Percentiles rank a stretch among this genome's conserved stretches.
These are phyloP conservation scores for Uloborus diversus DNA, from an alignment of 1,140 invertebrate genomes.

Conservation along the genomic window DNA sequence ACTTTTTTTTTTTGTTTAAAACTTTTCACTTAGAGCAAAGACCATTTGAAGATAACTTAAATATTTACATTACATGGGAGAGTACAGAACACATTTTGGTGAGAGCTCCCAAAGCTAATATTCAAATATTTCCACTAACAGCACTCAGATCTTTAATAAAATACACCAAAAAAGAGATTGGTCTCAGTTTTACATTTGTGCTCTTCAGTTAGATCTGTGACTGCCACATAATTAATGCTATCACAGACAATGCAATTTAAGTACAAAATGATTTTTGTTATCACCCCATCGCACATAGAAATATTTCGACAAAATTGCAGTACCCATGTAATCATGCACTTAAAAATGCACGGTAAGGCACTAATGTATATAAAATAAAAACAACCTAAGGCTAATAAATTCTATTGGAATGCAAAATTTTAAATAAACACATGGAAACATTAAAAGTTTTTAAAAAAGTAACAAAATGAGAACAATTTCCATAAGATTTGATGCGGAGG, in stretches of 20 bases:
- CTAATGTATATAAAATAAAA: conserved; percentile 39
- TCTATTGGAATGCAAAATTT: conserved; percentile 41
- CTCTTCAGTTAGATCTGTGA: conserved; percentile 45
- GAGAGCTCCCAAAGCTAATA: conserved; percentile 15
- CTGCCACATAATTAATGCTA: conserved; percentile 43
- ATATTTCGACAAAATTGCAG: conserved; percentile 27
- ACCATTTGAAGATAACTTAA: conserved; percentile 37
- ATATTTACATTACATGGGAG: conserved; percentile 48
- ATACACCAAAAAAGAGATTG: conserved; percentile 35
- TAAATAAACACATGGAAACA: background rate
- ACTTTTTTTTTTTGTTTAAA: too few species aligned
- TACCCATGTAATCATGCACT: conserved; percentile 32
- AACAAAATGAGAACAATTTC: background rate
- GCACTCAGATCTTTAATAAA: conserved; percentile 45
- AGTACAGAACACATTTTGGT: background rate
- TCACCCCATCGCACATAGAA: conserved; percentile 54
- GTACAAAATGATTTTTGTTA: conserved; percentile 52
- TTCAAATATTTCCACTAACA: conserved; percentile 20
- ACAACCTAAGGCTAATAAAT: conserved; percentile 1
- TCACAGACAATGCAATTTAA: conserved; percentile 55
- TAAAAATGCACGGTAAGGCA: conserved; percentile 48
- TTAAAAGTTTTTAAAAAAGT: background rate
- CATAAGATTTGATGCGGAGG: background rate
- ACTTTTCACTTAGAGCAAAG: too few species aligned
- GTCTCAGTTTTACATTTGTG: conserved; percentile 45